A percentile compares a stretch with the other conserved stretches of the same genome.
phyloP scores from a whole-genome alignment of 2,888 invertebrate species.

The Pristionchus exspectatus region DNA sequence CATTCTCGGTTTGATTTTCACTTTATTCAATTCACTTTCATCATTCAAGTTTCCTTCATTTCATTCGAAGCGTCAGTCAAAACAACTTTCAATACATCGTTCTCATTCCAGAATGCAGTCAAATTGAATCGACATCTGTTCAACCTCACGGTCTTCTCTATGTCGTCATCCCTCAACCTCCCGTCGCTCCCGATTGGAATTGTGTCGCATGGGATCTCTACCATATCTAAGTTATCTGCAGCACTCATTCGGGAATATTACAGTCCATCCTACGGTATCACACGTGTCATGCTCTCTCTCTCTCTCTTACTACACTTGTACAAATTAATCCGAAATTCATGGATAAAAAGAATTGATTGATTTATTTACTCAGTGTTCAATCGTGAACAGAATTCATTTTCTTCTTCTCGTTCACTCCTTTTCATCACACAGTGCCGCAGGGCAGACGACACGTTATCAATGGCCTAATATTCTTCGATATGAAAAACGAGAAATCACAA shows the following conservation, averaged over 20 bases:
- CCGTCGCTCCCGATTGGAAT: slow-evolving; percentile 33
- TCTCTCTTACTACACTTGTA: not conserved
- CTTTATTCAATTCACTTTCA: not conserved
- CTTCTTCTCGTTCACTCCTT: not conserved
- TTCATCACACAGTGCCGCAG: not conserved
- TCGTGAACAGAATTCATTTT: not conserved
- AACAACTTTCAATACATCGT: not conserved
- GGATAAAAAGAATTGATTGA: not conserved
- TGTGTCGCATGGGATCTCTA: slow-evolving; percentile 37
- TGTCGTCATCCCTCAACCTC: not conserved
- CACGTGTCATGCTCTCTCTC: not conserved
- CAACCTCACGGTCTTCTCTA: not conserved
- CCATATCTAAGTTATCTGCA: not conserved
- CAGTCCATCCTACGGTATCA: not conserved
- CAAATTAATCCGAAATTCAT: not conserved
- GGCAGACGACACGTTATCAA: not conserved
- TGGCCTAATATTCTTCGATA: not conserved
- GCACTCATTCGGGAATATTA: not conserved
- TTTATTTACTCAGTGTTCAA: not conserved
- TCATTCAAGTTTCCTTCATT: not conserved
- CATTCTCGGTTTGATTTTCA: not conserved
- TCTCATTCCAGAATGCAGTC: slow-evolving; percentile 6
- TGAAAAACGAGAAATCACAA: not conserved
- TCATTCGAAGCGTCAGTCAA: not conserved
- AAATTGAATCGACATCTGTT: not conserved